These are phyloP conservation scores for Andrena fulva DNA, from an alignment of 2,888 invertebrate species.

Conservation along the genomic window DNA sequence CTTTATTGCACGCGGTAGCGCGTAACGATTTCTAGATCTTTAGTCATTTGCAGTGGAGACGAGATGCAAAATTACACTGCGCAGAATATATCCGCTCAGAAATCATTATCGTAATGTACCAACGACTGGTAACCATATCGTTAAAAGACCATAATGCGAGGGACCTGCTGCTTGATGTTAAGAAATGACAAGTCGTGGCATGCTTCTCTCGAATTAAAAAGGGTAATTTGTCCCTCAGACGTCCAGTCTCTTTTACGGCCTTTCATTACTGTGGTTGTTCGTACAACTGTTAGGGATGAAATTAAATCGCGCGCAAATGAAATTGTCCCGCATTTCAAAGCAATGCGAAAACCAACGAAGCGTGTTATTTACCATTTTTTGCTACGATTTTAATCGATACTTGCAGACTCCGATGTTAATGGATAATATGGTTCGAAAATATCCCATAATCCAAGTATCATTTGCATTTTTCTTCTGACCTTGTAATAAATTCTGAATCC, in stretches of 20 bases:
- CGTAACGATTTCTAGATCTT: constrained; percentile 66
- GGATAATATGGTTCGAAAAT: too few species aligned
- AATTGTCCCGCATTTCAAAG: not conserved
- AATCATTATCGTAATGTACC: constrained; percentile 56
- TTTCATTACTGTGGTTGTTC: not conserved
- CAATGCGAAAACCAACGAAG: not conserved
- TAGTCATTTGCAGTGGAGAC: constrained; percentile 40
- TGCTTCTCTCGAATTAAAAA: constrained; percentile 8
- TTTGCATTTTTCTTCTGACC: too few species aligned
- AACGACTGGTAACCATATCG: constrained; percentile 31
- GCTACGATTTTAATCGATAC: not conserved
- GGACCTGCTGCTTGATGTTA: constrained; percentile 5
- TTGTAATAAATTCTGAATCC: too few species aligned
- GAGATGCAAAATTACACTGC: constrained; percentile 42
- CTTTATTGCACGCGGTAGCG: constrained; percentile 61
- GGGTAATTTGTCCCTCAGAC: not conserved
- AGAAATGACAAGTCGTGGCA: constrained; percentile 10
- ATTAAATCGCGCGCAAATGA: not conserved
- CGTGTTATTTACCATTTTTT: not conserved
- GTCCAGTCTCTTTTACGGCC: not conserved
- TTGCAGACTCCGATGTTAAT: not conserved
- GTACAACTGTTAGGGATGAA: not conserved
- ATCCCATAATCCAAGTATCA: too few species aligned
- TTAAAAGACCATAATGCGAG: constrained; percentile 14
- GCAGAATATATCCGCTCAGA: constrained; percentile 39